These are phyloP conservation scores for Nematolebias whitei DNA, from an alignment of 2,113 vertebrate species.

Conservation along the genomic window DNA sequence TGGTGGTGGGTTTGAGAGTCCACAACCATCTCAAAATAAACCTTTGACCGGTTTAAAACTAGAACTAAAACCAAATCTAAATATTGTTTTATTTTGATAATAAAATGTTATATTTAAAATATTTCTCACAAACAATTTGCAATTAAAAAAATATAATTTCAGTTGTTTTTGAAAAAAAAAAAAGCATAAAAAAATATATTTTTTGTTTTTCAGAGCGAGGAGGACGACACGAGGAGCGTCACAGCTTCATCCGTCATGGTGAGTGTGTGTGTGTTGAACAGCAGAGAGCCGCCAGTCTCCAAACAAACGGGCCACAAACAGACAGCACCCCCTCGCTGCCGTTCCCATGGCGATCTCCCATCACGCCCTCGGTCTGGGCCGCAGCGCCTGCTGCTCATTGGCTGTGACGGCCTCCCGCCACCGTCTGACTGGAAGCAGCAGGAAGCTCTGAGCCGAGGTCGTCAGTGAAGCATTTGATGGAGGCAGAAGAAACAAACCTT, in stretches of 20 bases:
- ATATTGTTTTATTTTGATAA: not conserved
- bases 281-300: not conserved
- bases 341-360: constrained; percentile 35
- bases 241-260: constrained; percentile 66
- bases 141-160: no score
- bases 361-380: constrained; percentile 11
- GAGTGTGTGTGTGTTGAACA: constrained; percentile 8
- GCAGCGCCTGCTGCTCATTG: constrained; percentile 19
- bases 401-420: constrained; percentile 28
- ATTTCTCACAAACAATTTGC: no score
- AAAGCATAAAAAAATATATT: rapidly evolving
- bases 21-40: no score
- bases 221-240: constrained; percentile 64
- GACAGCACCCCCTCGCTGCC: not conserved
- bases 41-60: not conserved
- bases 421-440: constrained; percentile 27
- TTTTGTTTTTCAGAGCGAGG: constrained; percentile 57
- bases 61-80: not conserved
- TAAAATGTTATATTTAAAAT: no score
- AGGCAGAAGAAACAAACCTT: not conserved
- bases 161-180: no score
- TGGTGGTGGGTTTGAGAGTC: no score
- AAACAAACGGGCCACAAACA: constrained; percentile 5
- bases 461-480: not conserved
- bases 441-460: not conserved